Evolutionary conservation across 1,140 invertebrate species (phyloP).

Genomic region (Varroa destructor): DNA sequence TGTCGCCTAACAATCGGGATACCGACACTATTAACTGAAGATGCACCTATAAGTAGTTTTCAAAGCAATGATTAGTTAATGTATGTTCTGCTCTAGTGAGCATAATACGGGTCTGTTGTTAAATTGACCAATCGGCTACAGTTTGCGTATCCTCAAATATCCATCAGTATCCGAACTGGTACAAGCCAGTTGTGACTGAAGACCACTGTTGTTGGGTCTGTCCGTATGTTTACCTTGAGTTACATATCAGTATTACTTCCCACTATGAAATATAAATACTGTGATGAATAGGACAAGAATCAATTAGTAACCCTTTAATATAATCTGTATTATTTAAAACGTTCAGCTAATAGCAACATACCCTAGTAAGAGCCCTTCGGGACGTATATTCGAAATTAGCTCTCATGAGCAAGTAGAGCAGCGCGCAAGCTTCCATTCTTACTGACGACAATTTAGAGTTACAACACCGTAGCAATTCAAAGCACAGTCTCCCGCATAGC

Average conservation of each 20-base stretch:
- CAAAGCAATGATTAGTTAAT: neutral
- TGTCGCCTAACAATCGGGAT: constrained; percentile 72
- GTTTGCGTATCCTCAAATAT: too few relatives aligned
- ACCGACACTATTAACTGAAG: constrained; percentile 66
- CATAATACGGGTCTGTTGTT: neutral
- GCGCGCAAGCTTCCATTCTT: constrained; percentile 72
- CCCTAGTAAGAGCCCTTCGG: constrained; percentile 64
- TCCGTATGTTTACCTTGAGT: too few relatives aligned
- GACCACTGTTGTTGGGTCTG: too few relatives aligned
- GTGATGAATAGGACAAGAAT: too few relatives aligned
- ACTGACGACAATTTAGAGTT: constrained; percentile 62
- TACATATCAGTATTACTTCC: too few relatives aligned
- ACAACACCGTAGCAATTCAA: constrained; percentile 62
- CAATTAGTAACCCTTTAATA: too few relatives aligned
- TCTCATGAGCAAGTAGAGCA: constrained; percentile 77
- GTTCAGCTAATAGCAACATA: constrained; percentile 45
- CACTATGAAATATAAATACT: too few relatives aligned
- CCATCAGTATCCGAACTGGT: too few relatives aligned
- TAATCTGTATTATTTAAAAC: too few relatives aligned
- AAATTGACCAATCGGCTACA: too few relatives aligned
- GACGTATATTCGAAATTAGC: constrained; percentile 79
- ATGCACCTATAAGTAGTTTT: constrained; percentile 4
- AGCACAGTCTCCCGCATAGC: constrained; percentile 69
- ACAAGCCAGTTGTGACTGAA: too few relatives aligned
- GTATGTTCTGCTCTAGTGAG: constrained; percentile 23